Base-by-base conservation (phyloP, 2,797 vertebrate species). In the Falco berigora region DNA sequence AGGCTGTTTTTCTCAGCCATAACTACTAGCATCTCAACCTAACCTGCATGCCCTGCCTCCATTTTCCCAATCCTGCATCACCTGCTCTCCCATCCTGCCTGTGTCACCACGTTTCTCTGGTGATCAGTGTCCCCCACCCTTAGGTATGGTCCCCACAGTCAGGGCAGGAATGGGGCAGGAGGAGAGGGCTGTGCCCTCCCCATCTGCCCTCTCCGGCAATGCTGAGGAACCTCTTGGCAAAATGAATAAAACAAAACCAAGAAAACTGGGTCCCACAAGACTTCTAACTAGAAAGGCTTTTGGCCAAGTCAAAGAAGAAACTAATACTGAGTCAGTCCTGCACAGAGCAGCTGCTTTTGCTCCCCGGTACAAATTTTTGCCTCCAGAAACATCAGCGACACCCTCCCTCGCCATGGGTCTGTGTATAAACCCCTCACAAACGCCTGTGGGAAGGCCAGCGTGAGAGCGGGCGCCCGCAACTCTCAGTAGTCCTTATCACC, bases 401-500 rank as follows among this genome's bases (percentile, higher is more conserved):
- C 80, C 91, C 86, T 88, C 75, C 67, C 46, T 72, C 28, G 27
- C 25, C 68, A 2, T 38, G 75, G 90, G 96, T 97, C 95, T 79
- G 0, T 69, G 88, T 96, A 93, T 63, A 96, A 98, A 83, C 83
- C 88, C 92, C 86, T 80, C 94, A 95, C 90, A 58, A 92, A 78
- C 0, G 50, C 93, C 85, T 28, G 2, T 23, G 36, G 84, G 16
- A 86, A 93, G 95, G 86, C 72, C 71, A 36, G 93, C 17, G 9
- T 58, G 86, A 66, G 42, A 52, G 86, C 3, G 13, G 91, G 53
- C 1, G 14, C 59, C 63, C 2, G 7, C 40, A 40, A 14, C 27
- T 40, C 92, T 98, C 96, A 98, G 97, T 98, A 98, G 94, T 99
- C 99, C 95, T 99, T 99, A 97, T 99, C 99, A 46, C 99, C 99